Percentiles rank a stretch among this genome's conserved stretches.
Evolutionary conservation across 2,888 invertebrate species (phyloP).

Genomic region (Acrocyrtus sp.): DNA sequence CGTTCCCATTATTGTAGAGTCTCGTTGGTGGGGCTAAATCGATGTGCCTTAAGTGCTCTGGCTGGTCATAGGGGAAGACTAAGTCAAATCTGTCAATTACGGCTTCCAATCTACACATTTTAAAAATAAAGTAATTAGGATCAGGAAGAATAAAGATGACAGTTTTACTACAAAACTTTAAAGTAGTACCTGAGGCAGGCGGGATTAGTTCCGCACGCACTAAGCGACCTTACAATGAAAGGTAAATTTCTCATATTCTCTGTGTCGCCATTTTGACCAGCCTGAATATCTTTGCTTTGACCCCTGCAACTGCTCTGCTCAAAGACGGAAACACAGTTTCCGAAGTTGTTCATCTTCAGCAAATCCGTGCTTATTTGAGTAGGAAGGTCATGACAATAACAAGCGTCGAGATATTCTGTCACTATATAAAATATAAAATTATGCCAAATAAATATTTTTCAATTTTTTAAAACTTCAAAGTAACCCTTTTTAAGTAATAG

Average conservation of each 20-base stretch:
- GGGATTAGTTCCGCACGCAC: background rate
- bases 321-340: background rate
- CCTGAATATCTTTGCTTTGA: background rate
- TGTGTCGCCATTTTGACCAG: background rate
- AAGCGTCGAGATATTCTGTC: background rate
- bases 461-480: no score
- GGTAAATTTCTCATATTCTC: background rate
- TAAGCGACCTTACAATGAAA: background rate
- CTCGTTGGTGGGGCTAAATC: slow-evolving; percentile 1
- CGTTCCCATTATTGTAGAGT: slow-evolving; percentile 5
- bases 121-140: no score
- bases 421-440: no score
- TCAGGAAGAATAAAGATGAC: no score
- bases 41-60: no score
- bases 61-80: no score
- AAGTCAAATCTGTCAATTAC: no score
- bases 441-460: no score
- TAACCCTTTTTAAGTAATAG: no score
- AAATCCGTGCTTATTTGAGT: background rate
- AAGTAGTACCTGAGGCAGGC: no score
- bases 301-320: background rate
- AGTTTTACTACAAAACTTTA: no score
- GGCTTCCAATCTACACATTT: no score
- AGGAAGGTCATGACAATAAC: background rate
- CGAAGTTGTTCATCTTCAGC: background rate